Base-by-base conservation (phyloP, 1,140 invertebrate genomes). In the Metaphire vulgaris region DNA sequence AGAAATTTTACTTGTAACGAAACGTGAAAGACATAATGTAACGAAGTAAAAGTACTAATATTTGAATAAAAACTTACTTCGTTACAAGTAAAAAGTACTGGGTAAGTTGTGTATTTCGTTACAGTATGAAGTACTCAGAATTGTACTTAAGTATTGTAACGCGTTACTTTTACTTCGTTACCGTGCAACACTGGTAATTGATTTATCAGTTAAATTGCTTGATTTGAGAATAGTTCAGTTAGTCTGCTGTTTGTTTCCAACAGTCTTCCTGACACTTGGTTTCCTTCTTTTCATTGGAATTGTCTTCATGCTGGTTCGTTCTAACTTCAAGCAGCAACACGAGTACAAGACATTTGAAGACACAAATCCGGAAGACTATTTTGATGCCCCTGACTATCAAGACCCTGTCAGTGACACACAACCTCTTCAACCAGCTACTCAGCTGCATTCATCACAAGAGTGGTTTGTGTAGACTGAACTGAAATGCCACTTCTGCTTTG, bases 271-370 rank as follows among this genome's bases (percentile, higher is more conserved):
- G 64, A 91, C 92, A 15, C 88, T 96, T 2, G 90, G 96, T 56
- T 91, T 97, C 82, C 86, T 97, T 69, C 88, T 92, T 12, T 85
- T 96, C 41, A 88, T 96, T 0, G 88, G 95, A 1, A 91, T 96
- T 87, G 90, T 91, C 0, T 88, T 96, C 69, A 84, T 96, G 1
- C 91, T 96, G 79, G 93, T 93, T 56, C 89, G 94, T 26, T 93
- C 94, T 80, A 89, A 95, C 80, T 91, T 92, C 28, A 88, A 94
- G 14, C 93, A 97, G 83, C 96, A 97, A 87, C 95, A 96, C 21
- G 95, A 97, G 85, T 98, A 98, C 83, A 88, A 95, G 69, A 98
- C 96, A 0, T 92, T 97, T 86, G 96, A 98, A 87, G 96, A 97
- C 82, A 92, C 93, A 78, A 95, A 95, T 29, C 94, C 95, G 6